Evolutionary conservation across 2,888 invertebrate species (phyloP).

Genomic region (Folsomia candida): DNA sequence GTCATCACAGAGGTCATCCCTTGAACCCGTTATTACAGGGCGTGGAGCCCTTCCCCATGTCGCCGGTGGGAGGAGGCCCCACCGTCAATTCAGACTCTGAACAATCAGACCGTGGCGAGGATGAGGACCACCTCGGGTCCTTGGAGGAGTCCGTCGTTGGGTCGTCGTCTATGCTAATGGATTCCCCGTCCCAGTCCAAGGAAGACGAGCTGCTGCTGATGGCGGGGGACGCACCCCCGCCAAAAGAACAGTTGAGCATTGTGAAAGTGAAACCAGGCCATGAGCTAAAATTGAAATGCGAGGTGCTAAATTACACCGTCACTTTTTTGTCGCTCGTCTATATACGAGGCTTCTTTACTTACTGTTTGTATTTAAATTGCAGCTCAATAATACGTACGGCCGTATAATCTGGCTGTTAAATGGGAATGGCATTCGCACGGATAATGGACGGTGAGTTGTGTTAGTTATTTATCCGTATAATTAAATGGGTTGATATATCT

Average conservation of each 20-base stretch:
- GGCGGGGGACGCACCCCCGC: conserved; percentile 13
- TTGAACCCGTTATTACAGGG: conserved; percentile 35
- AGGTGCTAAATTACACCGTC: too few species aligned
- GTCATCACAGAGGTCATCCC: conserved; percentile 49
- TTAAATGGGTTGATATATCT: background rate
- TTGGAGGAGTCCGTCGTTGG: conserved; percentile 24
- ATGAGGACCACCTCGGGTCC: conserved; percentile 6
- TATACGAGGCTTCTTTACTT: too few species aligned
- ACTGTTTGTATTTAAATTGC: too few species aligned
- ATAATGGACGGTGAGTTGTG: conserved; percentile 47
- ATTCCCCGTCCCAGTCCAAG: conserved; percentile 30
- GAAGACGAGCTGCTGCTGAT: conserved; percentile 26
- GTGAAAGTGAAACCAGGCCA: conserved; percentile 50
- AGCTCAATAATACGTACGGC: conserved; percentile 50
- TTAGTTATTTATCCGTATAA: too few species aligned
- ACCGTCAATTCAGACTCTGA: conserved; percentile 26
- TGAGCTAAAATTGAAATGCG: conserved; percentile 50
- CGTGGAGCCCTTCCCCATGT: conserved; percentile 24
- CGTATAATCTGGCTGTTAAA: conserved; percentile 50
- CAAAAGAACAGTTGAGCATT: conserved; percentile 29
- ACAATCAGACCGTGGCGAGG: conserved; percentile 10
- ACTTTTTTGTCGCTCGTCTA: too few species aligned
- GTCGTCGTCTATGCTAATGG: conserved; percentile 39
- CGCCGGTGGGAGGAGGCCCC: conserved; percentile 14
- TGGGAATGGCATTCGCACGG: conserved; percentile 47